Conservation (phyloP, 2,797 vertebrate genomes). For the Ptychobarbus kaznakovi region DNA sequence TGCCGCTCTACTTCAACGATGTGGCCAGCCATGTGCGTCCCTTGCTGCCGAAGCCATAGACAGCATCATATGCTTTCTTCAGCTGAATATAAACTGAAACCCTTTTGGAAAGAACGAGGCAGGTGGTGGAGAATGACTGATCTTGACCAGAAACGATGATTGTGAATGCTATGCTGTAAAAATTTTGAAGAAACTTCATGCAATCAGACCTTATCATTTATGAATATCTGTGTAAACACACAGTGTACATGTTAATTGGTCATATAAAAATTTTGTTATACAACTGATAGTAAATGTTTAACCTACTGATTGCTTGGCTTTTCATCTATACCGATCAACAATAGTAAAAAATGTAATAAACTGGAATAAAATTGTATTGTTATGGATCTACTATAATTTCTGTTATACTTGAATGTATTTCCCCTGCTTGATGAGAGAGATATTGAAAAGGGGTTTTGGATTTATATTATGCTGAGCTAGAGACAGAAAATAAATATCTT, state of each 20-base stretch:
- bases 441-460: neutral
- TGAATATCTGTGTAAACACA: neutral
- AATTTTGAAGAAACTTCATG: too few relatives aligned
- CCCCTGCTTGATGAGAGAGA: neutral
- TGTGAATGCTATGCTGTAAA: too few relatives aligned
- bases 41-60: neutral
- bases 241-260: neutral
- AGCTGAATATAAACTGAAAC: neutral
- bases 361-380: too few relatives aligned
- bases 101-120: neutral
- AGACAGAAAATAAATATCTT: too few relatives aligned
- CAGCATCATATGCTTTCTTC: neutral
- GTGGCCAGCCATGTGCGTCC: neutral
- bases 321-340: too few relatives aligned
- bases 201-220: neutral
- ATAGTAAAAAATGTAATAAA: too few relatives aligned
- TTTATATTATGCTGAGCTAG: neutral
- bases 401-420: neutral
- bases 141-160: neutral
- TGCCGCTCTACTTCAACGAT: neutral
- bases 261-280: too few relatives aligned
- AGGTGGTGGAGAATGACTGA: neutral
- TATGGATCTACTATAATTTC: neutral
- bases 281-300: too few relatives aligned
- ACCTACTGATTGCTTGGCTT: neutral